A percentile compares a stretch with the other conserved stretches of the same genome.
These are phyloP conservation scores for Henicopernis longicauda DNA, from an alignment of 2,113 vertebrate species.

Conservation along the genomic window DNA sequence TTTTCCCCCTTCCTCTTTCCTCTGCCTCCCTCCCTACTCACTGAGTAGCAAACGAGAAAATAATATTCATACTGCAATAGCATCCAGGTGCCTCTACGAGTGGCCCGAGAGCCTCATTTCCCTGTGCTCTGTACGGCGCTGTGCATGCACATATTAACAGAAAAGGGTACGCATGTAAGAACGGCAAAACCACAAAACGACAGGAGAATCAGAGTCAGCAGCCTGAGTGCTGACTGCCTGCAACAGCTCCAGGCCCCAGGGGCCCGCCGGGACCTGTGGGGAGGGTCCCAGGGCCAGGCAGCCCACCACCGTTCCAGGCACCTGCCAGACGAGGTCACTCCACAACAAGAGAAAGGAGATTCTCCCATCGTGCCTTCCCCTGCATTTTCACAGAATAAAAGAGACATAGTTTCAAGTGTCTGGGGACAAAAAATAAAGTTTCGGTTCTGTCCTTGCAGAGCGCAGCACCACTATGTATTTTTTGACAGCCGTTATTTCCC, in stretches of 20 bases:
- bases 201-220: neutral
- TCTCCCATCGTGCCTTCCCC: neutral
- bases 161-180: fast-evolving
- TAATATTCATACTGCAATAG: no score
- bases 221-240: neutral
- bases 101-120: neutral
- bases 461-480: neutral
- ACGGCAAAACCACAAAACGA: neutral
- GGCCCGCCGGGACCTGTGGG: neutral
- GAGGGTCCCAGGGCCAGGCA: neutral
- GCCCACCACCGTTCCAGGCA: neutral
- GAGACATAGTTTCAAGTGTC: neutral
- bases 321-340: neutral
- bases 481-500: neutral
- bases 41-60: neutral
- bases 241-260: neutral
- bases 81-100: neutral
- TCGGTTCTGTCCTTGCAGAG: neutral
- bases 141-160: fast-evolving
- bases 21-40: neutral
- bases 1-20: neutral
- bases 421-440: neutral
- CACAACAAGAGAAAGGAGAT: neutral
- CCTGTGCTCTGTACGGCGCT: neutral
- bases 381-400: neutral